phyloP scores from a whole-genome alignment of 2,113 vertebrate species.

The Sylvia atricapilla region DNA sequence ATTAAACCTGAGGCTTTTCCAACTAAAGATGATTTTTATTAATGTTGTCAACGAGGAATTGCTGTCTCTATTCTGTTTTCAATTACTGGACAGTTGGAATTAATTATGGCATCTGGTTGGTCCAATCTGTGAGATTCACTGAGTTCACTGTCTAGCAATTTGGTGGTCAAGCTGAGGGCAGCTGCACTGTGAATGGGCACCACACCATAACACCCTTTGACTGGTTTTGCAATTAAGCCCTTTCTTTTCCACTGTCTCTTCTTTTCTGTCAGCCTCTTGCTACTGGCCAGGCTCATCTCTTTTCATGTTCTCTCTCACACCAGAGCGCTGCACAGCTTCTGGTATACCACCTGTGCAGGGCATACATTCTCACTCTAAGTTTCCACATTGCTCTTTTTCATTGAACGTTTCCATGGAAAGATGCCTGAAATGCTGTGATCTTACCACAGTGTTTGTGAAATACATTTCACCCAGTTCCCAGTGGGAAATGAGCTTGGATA shows the following conservation, averaged over 20 bases:
- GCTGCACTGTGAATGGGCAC: background rate
- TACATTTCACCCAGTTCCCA: background rate
- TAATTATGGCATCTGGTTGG: conserved; percentile 44
- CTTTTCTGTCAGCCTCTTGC: background rate
- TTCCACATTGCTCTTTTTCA: background rate
- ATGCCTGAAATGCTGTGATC: background rate
- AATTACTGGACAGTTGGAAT: conserved; percentile 16
- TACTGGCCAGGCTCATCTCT: background rate
- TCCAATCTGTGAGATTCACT: conserved; percentile 28
- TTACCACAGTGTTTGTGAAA: background rate
- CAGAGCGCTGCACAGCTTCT: background rate
- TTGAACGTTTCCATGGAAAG: background rate
- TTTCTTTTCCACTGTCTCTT: background rate
- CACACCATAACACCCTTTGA: background rate
- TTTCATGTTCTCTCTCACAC: background rate
- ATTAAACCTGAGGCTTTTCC: background rate
- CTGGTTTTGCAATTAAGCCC: background rate
- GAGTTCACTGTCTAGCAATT: conserved; percentile 60
- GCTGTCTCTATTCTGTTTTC: background rate
- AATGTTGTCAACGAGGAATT: background rate
- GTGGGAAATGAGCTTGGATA: background rate
- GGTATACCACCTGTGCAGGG: background rate
- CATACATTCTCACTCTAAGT: background rate
- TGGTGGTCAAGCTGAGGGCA: conserved; percentile 33
- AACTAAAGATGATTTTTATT: background rate